These are phyloP conservation scores for Orcinus orca DNA, from an alignment of 2,113 vertebrate species.

Conservation along the genomic window DNA sequence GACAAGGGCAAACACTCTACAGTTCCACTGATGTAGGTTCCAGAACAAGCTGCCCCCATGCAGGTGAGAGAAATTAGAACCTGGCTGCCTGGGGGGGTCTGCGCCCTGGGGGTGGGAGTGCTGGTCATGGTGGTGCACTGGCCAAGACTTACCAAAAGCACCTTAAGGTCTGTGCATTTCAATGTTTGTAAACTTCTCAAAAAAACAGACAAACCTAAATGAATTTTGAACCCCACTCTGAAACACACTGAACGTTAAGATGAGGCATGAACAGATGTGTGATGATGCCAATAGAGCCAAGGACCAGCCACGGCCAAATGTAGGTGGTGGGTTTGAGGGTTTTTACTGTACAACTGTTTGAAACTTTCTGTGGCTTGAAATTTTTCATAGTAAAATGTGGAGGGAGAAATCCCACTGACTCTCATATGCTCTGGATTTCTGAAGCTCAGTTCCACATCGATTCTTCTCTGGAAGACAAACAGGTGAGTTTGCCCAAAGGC, in stretches of 20 bases:
- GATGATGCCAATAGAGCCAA: rapidly evolving
- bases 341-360: background rate
- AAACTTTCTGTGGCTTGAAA: background rate
- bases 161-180: background rate
- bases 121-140: background rate
- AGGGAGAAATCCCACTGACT: background rate
- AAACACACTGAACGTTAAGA: rapidly evolving
- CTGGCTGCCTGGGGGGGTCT: background rate
- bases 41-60: background rate
- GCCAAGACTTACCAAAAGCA: background rate
- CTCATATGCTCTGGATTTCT: background rate
- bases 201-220: background rate
- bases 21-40: background rate
- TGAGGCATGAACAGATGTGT: rapidly evolving
- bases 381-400: background rate
- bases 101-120: too few relatives aligned
- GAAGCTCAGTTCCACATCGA: background rate
- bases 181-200: background rate
- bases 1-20: rapidly evolving
- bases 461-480: too few relatives aligned
- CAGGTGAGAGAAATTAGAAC: background rate
- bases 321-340: background rate
- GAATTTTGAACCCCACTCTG: background rate
- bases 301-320: background rate
- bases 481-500: background rate